A percentile compares a stretch with the other conserved stretches of the same genome.
Conservation (phyloP, 1,140 invertebrate genomes). For the Zophobas morio region DNA sequence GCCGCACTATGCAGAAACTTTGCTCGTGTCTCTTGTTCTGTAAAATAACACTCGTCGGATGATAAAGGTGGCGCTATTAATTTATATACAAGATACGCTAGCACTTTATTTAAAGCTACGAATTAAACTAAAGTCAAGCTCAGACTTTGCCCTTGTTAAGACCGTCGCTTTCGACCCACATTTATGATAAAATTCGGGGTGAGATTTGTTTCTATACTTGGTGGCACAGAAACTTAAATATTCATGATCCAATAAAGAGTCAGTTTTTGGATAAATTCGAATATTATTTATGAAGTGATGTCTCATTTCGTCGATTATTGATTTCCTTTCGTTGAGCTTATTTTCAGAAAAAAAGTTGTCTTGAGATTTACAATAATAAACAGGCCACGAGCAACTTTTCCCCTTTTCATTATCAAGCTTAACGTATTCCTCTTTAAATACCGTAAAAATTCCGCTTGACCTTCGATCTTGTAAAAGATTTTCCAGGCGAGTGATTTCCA, state of each 20-base stretch:
- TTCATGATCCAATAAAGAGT: neutral
- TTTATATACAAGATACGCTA: too few species aligned
- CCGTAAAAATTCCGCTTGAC: conserved; percentile 17
- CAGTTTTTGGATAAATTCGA: neutral
- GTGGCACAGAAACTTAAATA: neutral
- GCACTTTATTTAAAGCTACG: neutral
- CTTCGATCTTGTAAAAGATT: conserved; percentile 48
- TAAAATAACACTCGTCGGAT: too few species aligned
- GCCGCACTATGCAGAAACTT: too few species aligned
- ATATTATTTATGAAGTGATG: conserved; percentile 8
- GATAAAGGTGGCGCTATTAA: too few species aligned
- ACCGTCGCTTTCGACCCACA: neutral
- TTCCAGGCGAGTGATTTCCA: conserved; percentile 84
- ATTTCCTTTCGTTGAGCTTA: conserved; percentile 41
- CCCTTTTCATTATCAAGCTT: neutral
- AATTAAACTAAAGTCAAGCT: neutral
- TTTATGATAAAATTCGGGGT: conserved; percentile 7
- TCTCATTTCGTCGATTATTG: conserved; percentile 10
- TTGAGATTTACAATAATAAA: neutral
- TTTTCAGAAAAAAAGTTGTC: conserved; percentile 52
- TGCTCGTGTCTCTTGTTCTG: too few species aligned
- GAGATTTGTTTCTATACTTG: neutral
- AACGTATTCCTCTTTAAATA: neutral
- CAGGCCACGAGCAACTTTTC: conserved; percentile 65
- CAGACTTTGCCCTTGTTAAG: conserved; percentile 12